A percentile compares a stretch with the other conserved stretches of the same genome.
These are phyloP conservation scores for Choloepus hoffmanni DNA, from an alignment of 2,113 vertebrate genomes.

Conservation along the genomic window DNA sequence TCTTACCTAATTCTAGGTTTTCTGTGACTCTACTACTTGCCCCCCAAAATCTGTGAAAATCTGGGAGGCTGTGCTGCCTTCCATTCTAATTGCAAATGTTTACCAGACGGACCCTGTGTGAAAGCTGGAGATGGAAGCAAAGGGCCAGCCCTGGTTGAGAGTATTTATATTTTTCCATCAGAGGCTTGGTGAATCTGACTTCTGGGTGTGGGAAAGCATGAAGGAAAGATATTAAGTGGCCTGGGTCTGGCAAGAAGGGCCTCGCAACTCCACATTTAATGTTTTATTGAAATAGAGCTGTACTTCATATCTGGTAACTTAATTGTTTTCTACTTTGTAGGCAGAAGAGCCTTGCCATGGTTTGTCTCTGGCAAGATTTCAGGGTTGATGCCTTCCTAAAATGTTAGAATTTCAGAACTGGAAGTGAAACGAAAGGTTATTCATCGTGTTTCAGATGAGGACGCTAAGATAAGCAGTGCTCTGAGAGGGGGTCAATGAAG, in stretches of 20 bases:
- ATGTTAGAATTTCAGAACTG: conserved; percentile 24
- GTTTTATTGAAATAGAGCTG: not conserved
- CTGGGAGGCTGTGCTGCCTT: conserved; percentile 51
- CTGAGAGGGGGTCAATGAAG: not conserved
- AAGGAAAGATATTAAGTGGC: conserved; percentile 79
- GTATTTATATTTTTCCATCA: conserved; percentile 64
- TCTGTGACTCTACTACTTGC: conserved; percentile 77
- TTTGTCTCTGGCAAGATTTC: conserved; percentile 52
- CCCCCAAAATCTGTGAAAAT: conserved; percentile 62
- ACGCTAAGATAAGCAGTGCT: not conserved
- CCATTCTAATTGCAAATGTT: conserved; percentile 64
- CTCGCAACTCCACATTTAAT: not conserved
- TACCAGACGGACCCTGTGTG: conserved; percentile 72
- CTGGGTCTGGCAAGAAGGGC: conserved; percentile 79
- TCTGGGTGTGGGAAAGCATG: conserved; percentile 71
- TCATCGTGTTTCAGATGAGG: not conserved
- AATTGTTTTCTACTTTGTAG: conserved; percentile 23
- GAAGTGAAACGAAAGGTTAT: not conserved
- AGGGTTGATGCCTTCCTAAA: not conserved
- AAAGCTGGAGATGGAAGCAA: conserved; percentile 57
- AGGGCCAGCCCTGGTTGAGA: conserved; percentile 51
- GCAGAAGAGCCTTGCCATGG: not conserved
- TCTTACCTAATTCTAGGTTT: conserved; percentile 74
- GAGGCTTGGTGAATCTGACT: conserved; percentile 73
- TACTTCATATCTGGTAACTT: conserved; percentile 16